Evolutionary conservation across 2,888 invertebrate species (phyloP).

Genomic region (Lysandra coridon): DNA sequence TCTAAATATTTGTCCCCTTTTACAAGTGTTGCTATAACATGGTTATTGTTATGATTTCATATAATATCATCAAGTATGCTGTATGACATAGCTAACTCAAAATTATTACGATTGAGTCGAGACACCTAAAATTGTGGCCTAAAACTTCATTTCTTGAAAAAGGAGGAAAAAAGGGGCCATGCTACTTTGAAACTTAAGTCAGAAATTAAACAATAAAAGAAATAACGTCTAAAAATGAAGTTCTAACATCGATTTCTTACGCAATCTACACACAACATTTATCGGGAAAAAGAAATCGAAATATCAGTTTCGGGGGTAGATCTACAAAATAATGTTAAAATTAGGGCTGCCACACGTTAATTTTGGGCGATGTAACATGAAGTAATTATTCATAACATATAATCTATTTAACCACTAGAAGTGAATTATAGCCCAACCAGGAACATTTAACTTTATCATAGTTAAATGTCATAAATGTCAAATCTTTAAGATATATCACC

Average conservation of each 20-base stretch:
- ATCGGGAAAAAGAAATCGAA: constrained; percentile 29
- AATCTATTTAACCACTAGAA: neutral
- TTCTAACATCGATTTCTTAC: constrained; percentile 24
- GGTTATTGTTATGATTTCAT: too few relatives aligned
- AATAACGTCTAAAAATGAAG: neutral
- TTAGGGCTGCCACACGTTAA: constrained; percentile 23
- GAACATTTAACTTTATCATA: neutral
- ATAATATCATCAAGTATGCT: too few relatives aligned
- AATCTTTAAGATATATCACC: too few relatives aligned
- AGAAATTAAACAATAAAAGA: neutral
- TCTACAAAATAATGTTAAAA: constrained; percentile 23
- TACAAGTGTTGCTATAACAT: too few relatives aligned
- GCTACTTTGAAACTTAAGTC: neutral
- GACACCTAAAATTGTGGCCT: neutral
- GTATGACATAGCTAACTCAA: too few relatives aligned
- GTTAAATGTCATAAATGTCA: too few relatives aligned
- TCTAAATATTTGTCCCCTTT: too few relatives aligned
- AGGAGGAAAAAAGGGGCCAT: neutral
- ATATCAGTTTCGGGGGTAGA: neutral
- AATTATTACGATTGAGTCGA: neutral
- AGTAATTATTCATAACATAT: neutral
- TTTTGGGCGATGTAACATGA: neutral
- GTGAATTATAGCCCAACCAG: neutral
- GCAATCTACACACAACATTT: constrained; percentile 32
- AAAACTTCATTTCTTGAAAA: neutral